phyloP scores from a whole-genome alignment of 2,888 invertebrate species.

The Lordiphosa andalusiaca region DNA sequence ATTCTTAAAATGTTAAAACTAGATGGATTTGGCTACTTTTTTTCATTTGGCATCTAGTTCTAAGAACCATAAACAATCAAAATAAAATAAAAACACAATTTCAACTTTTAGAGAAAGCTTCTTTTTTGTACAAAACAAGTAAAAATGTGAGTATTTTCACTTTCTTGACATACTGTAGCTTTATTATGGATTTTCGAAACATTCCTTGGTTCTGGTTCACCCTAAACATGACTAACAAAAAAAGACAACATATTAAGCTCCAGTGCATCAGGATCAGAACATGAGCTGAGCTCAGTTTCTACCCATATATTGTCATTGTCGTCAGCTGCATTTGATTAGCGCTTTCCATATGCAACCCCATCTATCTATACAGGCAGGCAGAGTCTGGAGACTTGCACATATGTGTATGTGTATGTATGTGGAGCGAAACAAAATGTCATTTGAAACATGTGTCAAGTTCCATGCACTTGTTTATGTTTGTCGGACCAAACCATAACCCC shows the following conservation, averaged over 20 bases:
- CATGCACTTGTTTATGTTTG: slow-evolving; percentile 60
- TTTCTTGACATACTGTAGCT: too few species aligned
- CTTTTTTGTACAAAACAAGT: too few species aligned
- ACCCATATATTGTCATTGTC: slow-evolving; percentile 36
- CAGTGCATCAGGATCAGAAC: too few species aligned
- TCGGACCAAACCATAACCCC: slow-evolving; percentile 25
- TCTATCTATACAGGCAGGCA: background rate
- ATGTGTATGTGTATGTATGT: slow-evolving; percentile 37
- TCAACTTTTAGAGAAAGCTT: too few species aligned
- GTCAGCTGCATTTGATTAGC: slow-evolving; percentile 71
- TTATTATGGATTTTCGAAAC: too few species aligned
- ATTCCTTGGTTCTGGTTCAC: slow-evolving; percentile 7
- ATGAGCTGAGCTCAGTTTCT: slow-evolving; percentile 7
- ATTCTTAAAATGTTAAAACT: too few species aligned
- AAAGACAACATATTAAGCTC: too few species aligned
- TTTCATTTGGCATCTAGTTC: too few species aligned
- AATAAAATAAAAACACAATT: too few species aligned
- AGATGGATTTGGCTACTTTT: too few species aligned
- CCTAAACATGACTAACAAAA: background rate
- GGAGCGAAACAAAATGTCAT: slow-evolving; percentile 53
- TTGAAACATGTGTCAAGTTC: slow-evolving; percentile 72
- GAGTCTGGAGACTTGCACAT: slow-evolving; percentile 10
- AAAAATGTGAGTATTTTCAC: too few species aligned
- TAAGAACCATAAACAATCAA: too few species aligned
- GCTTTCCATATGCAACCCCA: slow-evolving; percentile 15